Base-by-base conservation (phyloP, 2,888 invertebrate species). In the Steinernema carpocapsae region DNA sequence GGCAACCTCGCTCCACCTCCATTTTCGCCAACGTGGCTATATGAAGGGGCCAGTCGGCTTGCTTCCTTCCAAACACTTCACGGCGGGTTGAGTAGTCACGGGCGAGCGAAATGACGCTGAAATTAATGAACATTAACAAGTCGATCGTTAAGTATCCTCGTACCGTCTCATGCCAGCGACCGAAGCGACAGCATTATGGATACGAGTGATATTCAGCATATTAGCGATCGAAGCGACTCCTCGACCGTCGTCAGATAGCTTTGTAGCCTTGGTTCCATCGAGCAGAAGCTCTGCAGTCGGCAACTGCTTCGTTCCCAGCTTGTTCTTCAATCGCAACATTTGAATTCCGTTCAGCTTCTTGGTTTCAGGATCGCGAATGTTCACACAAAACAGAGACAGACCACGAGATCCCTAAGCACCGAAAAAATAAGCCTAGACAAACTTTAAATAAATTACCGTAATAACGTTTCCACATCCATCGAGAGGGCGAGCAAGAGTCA, bases 271-370 rank as follows among this genome's bases (percentile, higher is more conserved):
- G 3, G 76, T 79, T 45, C 83, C 91, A 85, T 91, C 90, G n/a
- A 91, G 85, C 7, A 91, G 85, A 6, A 91, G 85, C 80, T 91
- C 91, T 4, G 91, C 91, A 0, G 91, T 91, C 2, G 91, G 91
- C 52, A 91, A 82, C 79, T 91, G 91, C 70, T 89, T 84, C 0
- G 91, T 91, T 22, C 91, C 91, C 59, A 91, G 86, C 83, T 91
- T 91, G 81, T 91, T 89, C 85, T 91, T 91, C 79, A 91, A 85
- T 74, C 88, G 88, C 73, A 90, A 86, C 72, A 91, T 88, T 80
- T 90, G 88, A 52, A 91, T 90, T 74, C 89, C 88, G 82, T 91
- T 91, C 74, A 91, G 84, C 14, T 84, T 79, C 3, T 88, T 88
- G 12, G 84, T 85, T 72, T 88, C 85, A 6, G 87, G 83, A 52